phyloP scores from a whole-genome alignment of 1,140 invertebrate genomes.

The Ooceraea biroi region DNA sequence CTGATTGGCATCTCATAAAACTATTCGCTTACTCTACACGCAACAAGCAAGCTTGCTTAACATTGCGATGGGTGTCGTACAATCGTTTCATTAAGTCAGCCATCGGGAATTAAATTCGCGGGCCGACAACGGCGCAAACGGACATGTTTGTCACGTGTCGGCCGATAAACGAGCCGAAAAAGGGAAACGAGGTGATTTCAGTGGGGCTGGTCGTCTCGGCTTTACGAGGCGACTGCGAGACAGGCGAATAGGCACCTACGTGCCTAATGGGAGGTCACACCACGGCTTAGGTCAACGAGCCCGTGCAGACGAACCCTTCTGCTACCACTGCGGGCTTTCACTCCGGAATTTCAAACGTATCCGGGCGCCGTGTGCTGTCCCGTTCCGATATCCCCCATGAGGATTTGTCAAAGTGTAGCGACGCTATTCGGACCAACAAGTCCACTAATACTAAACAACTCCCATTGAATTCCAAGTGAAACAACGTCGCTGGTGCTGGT shows the following conservation, averaged over 20 bases:
- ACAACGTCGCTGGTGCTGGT: neutral
- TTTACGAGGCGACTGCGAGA: constrained; percentile 51
- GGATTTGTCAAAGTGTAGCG: constrained; percentile 51
- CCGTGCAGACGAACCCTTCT: constrained; percentile 23
- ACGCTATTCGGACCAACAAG: constrained; percentile 47
- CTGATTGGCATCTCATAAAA: neutral
- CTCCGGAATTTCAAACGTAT: constrained; percentile 49
- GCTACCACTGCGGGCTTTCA: constrained; percentile 13
- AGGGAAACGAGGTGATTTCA: constrained; percentile 37
- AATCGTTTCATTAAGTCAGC: neutral
- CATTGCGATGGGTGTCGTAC: neutral
- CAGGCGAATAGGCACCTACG: constrained; percentile 56
- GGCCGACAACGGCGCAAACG: neutral
- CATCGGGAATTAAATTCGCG: constrained; percentile 8
- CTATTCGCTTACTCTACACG: neutral
- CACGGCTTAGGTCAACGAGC: constrained; percentile 61
- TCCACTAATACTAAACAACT: constrained; percentile 60
- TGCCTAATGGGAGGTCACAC: constrained; percentile 61
- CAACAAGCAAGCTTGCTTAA: neutral
- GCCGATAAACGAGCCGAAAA: constrained; percentile 1
- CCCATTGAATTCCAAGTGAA: constrained; percentile 50
- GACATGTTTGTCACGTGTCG: constrained; percentile 20
- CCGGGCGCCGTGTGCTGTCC: constrained; percentile 4
- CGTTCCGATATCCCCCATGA: constrained; percentile 50
- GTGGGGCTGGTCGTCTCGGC: neutral